Base-by-base conservation (phyloP, 2,888 invertebrate species). In the Metellina segmentata region DNA sequence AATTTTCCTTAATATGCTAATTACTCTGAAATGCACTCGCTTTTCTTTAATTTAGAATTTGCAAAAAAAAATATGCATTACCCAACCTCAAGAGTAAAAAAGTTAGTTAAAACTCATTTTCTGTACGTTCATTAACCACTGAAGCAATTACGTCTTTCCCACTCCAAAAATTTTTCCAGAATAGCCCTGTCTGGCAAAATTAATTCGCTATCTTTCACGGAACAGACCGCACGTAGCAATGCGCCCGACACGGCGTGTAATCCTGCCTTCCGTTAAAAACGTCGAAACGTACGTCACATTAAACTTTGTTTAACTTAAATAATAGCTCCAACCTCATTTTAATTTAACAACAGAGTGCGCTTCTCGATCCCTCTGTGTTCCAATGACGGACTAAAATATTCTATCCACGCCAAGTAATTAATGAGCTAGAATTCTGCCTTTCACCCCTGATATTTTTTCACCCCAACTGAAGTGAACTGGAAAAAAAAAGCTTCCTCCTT, bases 301-400 rank as follows among this genome's bases (percentile, higher is more conserved):
- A 88, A 88, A 81, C 81, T 88, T 75, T 81, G 77, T 89, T 89
- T 89, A 89, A 79, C 83, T 53, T 89, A 74, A 89, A 78, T 89
- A 89, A 89, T 89, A 83, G 78, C 83, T 82, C 77, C 75, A 70
- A 75, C 83, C 53, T 70, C 72, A 52, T 70, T 83, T 89, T 83
- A 83, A 89, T 89, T 79, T 71, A 83, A 89, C 83, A 89, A 89
- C 77, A 77, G 75, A 89, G 69, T 9, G 69, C 61, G 51, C 82
- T 51, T 70, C 70, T 52, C 61, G 20, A 70, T 61, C 34, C 20
- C 20, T 74, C 53, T 49, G 70, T 49, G n/a, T 13, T 20, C 48
- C 34, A 74, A 75, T 74, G 6, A 53, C n/a, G 19, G 61, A 52
- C 53, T 49, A 83, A 83, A 77, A 78, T 89, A 78, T 89, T 85